Percentiles rank a stretch among this genome's conserved stretches.
phyloP scores from a whole-genome alignment of 2,888 invertebrate species.

The Hypomecis atomaria region DNA sequence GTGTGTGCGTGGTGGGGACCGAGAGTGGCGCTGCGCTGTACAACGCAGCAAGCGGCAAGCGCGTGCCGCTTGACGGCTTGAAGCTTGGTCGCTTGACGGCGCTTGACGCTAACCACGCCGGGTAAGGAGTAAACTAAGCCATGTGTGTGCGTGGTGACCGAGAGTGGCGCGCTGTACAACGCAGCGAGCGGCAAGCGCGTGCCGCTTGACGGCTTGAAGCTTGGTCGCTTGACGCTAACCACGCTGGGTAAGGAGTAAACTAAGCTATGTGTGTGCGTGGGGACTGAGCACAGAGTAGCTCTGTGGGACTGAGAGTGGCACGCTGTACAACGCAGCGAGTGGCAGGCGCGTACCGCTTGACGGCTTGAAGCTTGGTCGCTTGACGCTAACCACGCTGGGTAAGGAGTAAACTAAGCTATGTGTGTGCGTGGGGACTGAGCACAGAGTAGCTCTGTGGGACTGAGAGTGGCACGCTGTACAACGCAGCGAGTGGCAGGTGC shows the following conservation, averaged over 20 bases:
- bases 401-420: too few relatives aligned
- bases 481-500: constrained; percentile 54
- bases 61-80: constrained; percentile 59
- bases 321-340: constrained; percentile 58
- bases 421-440: constrained; percentile 54
- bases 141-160: too few relatives aligned
- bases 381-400: constrained; percentile 51
- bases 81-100: constrained; percentile 50
- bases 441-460: constrained; percentile 51
- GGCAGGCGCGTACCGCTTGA: constrained; percentile 57
- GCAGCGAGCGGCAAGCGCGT: too few relatives aligned
- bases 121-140: constrained; percentile 52
- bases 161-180: too few relatives aligned
- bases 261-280: constrained; percentile 38
- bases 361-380: constrained; percentile 56
- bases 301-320: constrained; percentile 43
- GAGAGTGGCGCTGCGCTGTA: constrained; percentile 53
- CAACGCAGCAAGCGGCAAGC: constrained; percentile 56
- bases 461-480: constrained; percentile 53
- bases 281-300: too few relatives aligned
- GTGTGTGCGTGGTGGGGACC: constrained; percentile 46
- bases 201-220: too few relatives aligned
- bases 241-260: too few relatives aligned
- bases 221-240: too few relatives aligned
- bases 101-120: constrained; percentile 51